Conservation (phyloP, 2,888 invertebrate genomes). For the Pollenia amentaria region DNA sequence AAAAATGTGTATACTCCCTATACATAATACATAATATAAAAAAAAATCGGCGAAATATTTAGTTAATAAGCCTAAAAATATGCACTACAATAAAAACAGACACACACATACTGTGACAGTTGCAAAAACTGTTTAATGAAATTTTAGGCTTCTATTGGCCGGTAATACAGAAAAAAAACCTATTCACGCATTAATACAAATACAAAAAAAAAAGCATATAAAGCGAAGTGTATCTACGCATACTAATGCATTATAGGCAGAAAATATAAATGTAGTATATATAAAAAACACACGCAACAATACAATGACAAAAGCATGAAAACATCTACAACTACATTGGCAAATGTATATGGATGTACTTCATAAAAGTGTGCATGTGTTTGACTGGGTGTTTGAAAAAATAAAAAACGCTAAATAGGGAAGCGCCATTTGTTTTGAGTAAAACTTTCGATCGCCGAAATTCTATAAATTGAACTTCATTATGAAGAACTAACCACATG, state of each 20-base stretch:
- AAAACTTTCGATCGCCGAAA: slow-evolving; percentile 28
- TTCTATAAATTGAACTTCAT: slow-evolving; percentile 42
- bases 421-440: slow-evolving; percentile 38
- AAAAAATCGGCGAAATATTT: slow-evolving; percentile 48
- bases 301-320: slow-evolving; percentile 10
- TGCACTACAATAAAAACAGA: background rate
- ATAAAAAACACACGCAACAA: background rate
- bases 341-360: background rate
- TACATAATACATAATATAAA: slow-evolving; percentile 44
- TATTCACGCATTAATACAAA: slow-evolving; percentile 50
- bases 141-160: slow-evolving; percentile 67
- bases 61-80: slow-evolving; percentile 60
- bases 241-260: slow-evolving; percentile 33
- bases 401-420: slow-evolving; percentile 8
- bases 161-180: slow-evolving; percentile 46
- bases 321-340: background rate
- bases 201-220: slow-evolving; percentile 15
- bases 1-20: background rate
- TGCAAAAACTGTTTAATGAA: slow-evolving; percentile 45
- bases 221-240: slow-evolving; percentile 38
- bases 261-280: background rate
- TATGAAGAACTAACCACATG: slow-evolving; percentile 29
- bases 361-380: too few relatives aligned
- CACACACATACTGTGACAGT: slow-evolving; percentile 14
- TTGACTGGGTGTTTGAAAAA: background rate